phyloP scores from a whole-genome alignment of 2,888 invertebrate genomes.

The Sphinx pinastri region DNA sequence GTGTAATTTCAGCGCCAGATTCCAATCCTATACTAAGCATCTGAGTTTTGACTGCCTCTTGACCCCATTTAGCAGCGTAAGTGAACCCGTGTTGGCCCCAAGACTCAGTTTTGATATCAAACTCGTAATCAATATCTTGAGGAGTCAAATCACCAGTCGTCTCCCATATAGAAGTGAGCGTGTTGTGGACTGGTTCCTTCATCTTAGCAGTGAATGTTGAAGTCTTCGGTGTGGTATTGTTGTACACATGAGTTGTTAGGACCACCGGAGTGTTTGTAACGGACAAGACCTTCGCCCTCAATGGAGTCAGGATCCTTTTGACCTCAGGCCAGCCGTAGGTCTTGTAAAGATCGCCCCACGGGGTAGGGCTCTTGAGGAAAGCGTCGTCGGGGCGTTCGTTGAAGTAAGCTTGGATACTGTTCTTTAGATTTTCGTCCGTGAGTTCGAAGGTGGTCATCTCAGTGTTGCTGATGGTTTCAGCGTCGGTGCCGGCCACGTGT shows the following conservation, averaged over 20 bases:
- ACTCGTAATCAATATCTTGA: background rate
- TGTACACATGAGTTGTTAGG: conserved; percentile 38
- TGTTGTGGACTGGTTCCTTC: conserved; percentile 42
- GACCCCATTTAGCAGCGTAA: conserved; percentile 26
- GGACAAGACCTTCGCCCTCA: conserved; percentile 37
- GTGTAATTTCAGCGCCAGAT: conserved; percentile 26
- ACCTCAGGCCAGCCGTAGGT: conserved; percentile 48
- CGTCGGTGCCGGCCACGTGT: conserved; percentile 34
- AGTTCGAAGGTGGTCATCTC: conserved; percentile 46
- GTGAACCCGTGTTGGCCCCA: conserved; percentile 18
- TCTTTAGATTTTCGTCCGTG: conserved; percentile 41
- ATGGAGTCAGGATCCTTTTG: conserved; percentile 41
- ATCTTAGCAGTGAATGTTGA: conserved; percentile 43
- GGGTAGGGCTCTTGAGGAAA: conserved; percentile 50
- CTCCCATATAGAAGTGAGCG: conserved; percentile 44
- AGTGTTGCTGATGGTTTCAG: conserved; percentile 42
- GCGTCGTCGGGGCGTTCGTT: conserved; percentile 45
- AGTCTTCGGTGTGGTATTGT: conserved; percentile 39
- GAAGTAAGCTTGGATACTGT: conserved; percentile 35
- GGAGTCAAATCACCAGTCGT: conserved; percentile 36
- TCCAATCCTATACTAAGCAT: conserved; percentile 25
- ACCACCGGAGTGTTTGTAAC: conserved; percentile 36
- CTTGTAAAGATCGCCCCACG: conserved; percentile 53
- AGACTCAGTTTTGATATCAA: background rate
- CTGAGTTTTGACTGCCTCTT: conserved; percentile 23